Evolutionary conservation across 2,888 invertebrate species (phyloP).

Genomic region (Caenorhabditis wallacei): DNA sequence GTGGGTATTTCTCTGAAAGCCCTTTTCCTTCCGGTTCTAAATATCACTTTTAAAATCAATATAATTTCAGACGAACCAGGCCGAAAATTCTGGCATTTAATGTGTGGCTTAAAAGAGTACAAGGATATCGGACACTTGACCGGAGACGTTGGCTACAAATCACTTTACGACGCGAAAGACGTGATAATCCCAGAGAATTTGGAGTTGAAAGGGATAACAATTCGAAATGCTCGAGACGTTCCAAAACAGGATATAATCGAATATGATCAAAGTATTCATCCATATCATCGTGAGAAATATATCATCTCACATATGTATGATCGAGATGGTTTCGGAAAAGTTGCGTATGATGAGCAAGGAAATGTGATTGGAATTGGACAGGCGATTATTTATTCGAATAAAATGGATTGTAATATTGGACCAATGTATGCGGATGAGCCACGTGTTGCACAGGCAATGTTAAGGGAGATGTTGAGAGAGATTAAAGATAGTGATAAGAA

Average conservation of each 20-base stretch:
- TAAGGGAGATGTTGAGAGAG: slow-evolving; percentile 29
- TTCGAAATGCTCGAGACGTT: slow-evolving; percentile 27
- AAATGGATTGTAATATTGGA: slow-evolving; percentile 32
- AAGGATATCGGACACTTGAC: slow-evolving; percentile 4
- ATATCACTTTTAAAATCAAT: background rate
- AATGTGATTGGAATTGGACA: slow-evolving; percentile 32
- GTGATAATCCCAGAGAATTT: slow-evolving; percentile 12
- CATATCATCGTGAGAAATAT: slow-evolving; percentile 41
- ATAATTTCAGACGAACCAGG: slow-evolving; percentile 17
- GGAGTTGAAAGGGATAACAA: slow-evolving; percentile 2
- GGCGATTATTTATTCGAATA: slow-evolving; percentile 26
- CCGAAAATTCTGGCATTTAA: slow-evolving; percentile 10
- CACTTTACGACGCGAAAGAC: slow-evolving; percentile 11
- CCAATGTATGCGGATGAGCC: slow-evolving; percentile 43
- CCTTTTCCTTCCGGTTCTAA: no score
- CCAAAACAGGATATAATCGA: slow-evolving; percentile 29
- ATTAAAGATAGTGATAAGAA: slow-evolving; percentile 29
- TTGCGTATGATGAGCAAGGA: slow-evolving; percentile 31
- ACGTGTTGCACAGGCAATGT: slow-evolving; percentile 39
- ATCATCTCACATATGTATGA: slow-evolving; percentile 35
- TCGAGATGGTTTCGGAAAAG: slow-evolving; percentile 35
- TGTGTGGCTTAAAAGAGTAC: slow-evolving; percentile 4
- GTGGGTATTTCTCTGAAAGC: no score
- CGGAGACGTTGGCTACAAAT: slow-evolving; percentile 29
- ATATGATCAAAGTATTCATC: slow-evolving; percentile 38